Conservation (phyloP, 2,113 vertebrate species). For the Tautogolabrus adspersus region DNA sequence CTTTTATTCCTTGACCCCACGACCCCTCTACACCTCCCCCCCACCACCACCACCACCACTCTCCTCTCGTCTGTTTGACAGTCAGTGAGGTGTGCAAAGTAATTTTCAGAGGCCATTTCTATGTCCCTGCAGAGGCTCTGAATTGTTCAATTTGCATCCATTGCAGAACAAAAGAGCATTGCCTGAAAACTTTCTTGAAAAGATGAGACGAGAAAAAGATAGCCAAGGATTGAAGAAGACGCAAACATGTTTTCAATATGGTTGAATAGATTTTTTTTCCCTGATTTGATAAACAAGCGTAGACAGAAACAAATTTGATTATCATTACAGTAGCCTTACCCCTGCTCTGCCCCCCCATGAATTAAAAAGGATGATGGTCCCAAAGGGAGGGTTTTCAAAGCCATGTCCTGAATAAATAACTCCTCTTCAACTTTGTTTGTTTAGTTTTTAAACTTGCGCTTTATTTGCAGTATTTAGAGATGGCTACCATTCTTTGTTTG, state of each 20-base stretch:
- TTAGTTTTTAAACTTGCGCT: background rate
- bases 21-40: background rate
- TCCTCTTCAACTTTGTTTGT: too few relatives aligned
- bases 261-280: background rate
- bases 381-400: background rate
- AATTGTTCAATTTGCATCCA: constrained; percentile 60
- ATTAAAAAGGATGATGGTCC: background rate
- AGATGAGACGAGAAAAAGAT: constrained; percentile 33
- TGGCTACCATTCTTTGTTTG: background rate
- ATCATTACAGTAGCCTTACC: background rate
- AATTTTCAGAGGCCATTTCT: constrained; percentile 56
- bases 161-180: constrained; percentile 32
- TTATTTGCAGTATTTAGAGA: background rate
- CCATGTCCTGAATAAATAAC: background rate
- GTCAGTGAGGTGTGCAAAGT: constrained; percentile 60
- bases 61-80: constrained; percentile 9
- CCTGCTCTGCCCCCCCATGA: background rate
- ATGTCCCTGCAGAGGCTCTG: constrained; percentile 11
- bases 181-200: constrained; percentile 43
- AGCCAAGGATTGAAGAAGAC: background rate
- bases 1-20: background rate
- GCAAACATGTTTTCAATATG: constrained; percentile 16
- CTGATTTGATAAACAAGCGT: constrained; percentile 1
- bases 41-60: background rate
- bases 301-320: background rate